These are phyloP conservation scores for Oxyruncus cristatus DNA, from an alignment of 2,113 vertebrate genomes.

Conservation along the genomic window DNA sequence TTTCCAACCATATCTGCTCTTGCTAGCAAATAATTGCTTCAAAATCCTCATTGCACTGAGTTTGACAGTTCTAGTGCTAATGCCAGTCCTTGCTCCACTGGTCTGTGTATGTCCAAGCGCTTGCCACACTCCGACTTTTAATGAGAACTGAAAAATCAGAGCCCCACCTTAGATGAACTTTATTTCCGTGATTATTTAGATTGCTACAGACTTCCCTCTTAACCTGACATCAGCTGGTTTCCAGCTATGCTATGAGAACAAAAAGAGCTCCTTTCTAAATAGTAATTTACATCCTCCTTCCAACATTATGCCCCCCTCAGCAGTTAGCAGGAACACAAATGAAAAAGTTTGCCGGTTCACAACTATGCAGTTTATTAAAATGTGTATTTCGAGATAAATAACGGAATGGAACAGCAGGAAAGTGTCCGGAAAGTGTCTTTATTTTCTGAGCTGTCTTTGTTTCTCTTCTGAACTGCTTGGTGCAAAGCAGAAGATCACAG, in stretches of 20 bases:
- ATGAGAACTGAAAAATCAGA: not conserved
- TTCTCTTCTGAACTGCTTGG: not conserved
- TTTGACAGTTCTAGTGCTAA: not conserved
- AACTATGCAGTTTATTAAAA: not conserved
- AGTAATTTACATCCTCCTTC: not conserved
- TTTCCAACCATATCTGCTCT: not conserved
- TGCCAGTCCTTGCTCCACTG: not conserved
- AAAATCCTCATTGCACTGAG: not conserved
- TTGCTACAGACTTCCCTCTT: not conserved
- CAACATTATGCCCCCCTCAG: not conserved
- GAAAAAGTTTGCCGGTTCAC: not conserved
- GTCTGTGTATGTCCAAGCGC: not conserved
- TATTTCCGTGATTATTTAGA: not conserved
- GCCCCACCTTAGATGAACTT: not conserved
- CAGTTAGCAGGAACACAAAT: not conserved
- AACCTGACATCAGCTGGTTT: not conserved
- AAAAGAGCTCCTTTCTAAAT: not conserved
- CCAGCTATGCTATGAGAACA: not conserved
- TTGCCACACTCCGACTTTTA: not conserved
- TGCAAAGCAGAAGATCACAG: not conserved
- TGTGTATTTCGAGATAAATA: not conserved
- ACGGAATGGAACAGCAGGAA: not conserved
- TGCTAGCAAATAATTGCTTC: not conserved
- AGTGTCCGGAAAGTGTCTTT: not conserved
- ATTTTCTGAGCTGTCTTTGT: not conserved